Conservation (phyloP, 30 jellyfish, hydroid and myxozoan genomes). For the Aurelia aurita complex sp. Pacific region DNA sequence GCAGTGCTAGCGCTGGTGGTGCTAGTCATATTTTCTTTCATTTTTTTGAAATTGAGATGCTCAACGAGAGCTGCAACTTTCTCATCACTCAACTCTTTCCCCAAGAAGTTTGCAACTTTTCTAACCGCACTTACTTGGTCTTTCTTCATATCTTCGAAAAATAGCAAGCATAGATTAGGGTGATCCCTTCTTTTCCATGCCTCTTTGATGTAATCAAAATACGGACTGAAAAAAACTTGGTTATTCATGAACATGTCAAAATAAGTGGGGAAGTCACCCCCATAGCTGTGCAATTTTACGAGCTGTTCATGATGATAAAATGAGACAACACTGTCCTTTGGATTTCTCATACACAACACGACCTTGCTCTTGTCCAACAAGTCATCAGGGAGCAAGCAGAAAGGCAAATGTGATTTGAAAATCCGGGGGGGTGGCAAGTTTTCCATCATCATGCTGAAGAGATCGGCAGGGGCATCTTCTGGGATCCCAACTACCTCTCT, state of each 20-base stretch:
- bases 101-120: not conserved
- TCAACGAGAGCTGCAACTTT: not conserved
- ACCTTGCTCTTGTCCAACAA: constrained; percentile 24
- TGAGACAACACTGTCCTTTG: constrained; percentile 40
- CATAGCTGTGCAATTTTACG: not conserved
- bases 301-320: constrained; percentile 10
- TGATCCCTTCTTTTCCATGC: constrained; percentile 25
- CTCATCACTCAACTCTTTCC: not conserved
- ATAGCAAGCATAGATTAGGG: constrained; percentile 15
- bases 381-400: constrained; percentile 23
- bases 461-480: too few species aligned
- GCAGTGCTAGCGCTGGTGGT: too few species aligned
- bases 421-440: constrained; percentile 19
- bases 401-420: constrained; percentile 18
- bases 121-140: constrained; percentile 4
- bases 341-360: constrained; percentile 22
- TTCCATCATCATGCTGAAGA: not conserved
- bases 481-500: not conserved
- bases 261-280: not conserved
- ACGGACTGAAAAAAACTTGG: constrained; percentile 4
- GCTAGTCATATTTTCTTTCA: not conserved
- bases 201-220: constrained; percentile 11
- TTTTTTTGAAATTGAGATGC: not conserved
- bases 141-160: constrained; percentile 4
- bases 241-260: constrained; percentile 25